These are phyloP conservation scores for Phaethornis superciliosus DNA, from an alignment of 2,113 vertebrate species.

Conservation along the genomic window DNA sequence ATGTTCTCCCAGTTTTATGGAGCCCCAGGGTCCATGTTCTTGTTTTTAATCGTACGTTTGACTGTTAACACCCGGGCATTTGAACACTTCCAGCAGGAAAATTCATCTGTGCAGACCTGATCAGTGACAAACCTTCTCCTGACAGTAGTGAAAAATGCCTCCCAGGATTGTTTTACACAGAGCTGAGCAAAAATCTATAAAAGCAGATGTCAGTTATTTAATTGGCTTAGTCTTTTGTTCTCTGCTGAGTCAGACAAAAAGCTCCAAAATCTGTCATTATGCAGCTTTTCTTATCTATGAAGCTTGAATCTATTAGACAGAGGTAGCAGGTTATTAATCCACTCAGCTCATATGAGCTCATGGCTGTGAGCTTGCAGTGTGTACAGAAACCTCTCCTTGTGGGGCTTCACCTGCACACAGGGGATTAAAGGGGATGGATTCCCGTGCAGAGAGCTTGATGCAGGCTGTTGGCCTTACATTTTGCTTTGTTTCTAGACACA, in stretches of 20 bases:
- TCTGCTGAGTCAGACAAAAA: constrained; percentile 28
- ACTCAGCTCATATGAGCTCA: neutral
- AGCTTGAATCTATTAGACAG: neutral
- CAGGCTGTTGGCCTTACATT: neutral
- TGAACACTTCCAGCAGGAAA: neutral
- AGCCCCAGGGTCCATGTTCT: neutral
- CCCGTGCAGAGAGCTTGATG: accelerated
- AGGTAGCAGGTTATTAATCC: neutral
- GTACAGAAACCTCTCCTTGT: neutral
- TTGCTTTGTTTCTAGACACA: neutral
- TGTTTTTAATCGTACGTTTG: neutral
- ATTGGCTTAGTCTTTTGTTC: constrained; percentile 38
- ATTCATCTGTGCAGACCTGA: neutral
- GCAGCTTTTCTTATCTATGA: neutral
- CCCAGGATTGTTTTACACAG: neutral
- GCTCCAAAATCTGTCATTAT: neutral
- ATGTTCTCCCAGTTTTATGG: neutral
- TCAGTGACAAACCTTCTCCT: neutral
- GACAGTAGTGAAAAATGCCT: neutral
- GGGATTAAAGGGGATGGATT: neutral
- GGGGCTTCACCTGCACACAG: neutral
- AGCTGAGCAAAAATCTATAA: neutral
- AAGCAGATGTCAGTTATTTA: constrained; percentile 1
- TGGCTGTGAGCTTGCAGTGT: neutral
- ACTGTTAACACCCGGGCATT: neutral